Conservation (phyloP, 2,888 invertebrate genomes). For the Rotaria socialis region DNA sequence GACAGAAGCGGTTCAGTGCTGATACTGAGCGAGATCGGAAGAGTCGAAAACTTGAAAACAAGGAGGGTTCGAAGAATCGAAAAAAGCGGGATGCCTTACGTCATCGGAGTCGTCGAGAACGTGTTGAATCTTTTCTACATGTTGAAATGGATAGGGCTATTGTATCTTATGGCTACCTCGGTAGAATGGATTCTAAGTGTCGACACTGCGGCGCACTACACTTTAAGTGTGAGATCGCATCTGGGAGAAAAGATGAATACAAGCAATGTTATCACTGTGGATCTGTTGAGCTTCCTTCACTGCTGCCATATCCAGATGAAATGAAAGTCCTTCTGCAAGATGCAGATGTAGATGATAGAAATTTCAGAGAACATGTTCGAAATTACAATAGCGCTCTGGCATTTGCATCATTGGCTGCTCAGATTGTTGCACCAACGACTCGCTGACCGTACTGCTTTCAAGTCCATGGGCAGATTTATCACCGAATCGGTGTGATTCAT, state of each 20-base stretch:
- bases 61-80: too few species aligned
- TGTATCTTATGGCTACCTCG: too few species aligned
- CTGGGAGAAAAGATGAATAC: not conserved
- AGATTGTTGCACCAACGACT: constrained; percentile 23
- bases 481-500: constrained; percentile 47
- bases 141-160: too few species aligned
- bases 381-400: constrained; percentile 48
- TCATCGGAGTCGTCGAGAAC: not conserved
- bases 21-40: too few species aligned
- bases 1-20: too few species aligned
- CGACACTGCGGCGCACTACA: too few species aligned
- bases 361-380: constrained; percentile 47
- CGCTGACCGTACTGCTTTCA: constrained; percentile 47
- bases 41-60: too few species aligned
- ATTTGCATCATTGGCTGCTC: constrained; percentile 49
- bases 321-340: not conserved
- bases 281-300: not conserved
- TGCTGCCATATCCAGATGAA: not conserved
- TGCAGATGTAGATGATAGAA: constrained; percentile 34
- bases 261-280: not conserved
- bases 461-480: constrained; percentile 50
- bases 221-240: not conserved
- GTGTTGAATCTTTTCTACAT: too few species aligned
- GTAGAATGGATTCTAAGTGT: too few species aligned
- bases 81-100: too few species aligned